Base-by-base conservation (phyloP, 2,888 invertebrate species). In the Seira musarum region DNA sequence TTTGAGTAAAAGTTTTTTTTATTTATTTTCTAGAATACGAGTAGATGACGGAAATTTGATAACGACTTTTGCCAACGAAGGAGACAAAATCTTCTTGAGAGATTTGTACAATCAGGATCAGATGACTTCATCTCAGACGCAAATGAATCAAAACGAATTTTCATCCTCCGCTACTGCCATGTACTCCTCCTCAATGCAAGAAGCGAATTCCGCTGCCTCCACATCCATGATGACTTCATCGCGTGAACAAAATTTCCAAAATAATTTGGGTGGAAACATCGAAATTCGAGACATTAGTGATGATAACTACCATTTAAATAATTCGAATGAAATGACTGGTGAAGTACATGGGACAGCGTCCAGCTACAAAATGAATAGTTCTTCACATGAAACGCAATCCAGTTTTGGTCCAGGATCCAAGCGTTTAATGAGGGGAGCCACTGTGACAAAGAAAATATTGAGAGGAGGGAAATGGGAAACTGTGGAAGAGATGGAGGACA, bases 1-100 rank as follows among this genome's bases (percentile, higher is more conserved):
- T 40, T 40, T 40, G 21, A 15, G 3, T 69, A 10, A 30, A 61
- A 72, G 60, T 65, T 70, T 13, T 6, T n/a, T 5, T 65, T n/a
- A 10, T 22, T 17, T 53, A 57, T 25, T n/a, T 19, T 77, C 13
- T 49, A 85, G 85, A 76, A 83, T 84, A 71, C 84, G 92, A 46
- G 89, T 93, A 88, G 92, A 80, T 24, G 82, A 77, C 66, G 80
- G 80, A 8, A 40, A 40, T 40, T 40, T 8, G 10, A 17, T 10
- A n/a, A 17, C n/a, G 53, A 22, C 30, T 3, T 46, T 84, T 15
- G 60, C n/a, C 30, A 24, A 73, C 76, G 25, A 71, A 79, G 75
- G 72, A 67, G 71, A 61, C 40, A 40, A 57, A 21, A 80, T 77
- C 40, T 40, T 40, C 13, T 5, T 8, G 40, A 13, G 40, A n/a